Percentiles rank a stretch among this genome's conserved stretches.
Evolutionary conservation across 2,888 invertebrate species (phyloP).

Genomic region (Spilosoma lubricipeda): DNA sequence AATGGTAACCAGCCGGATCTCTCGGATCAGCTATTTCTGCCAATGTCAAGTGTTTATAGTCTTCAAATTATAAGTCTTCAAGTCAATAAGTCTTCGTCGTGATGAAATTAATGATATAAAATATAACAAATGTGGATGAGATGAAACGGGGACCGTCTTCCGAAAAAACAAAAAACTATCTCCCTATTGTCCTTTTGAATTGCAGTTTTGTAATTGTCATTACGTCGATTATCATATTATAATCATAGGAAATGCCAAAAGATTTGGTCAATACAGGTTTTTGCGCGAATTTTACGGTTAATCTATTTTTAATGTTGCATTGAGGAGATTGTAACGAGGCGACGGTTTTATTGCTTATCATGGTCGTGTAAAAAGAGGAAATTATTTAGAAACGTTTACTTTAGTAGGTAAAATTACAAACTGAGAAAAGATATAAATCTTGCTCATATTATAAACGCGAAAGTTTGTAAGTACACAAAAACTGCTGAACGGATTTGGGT

Average conservation of each 20-base stretch:
- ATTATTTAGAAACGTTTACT: neutral
- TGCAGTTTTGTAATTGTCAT: neutral
- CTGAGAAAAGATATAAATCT: neutral
- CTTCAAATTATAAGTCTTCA: too few relatives aligned
- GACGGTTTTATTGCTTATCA: constrained; percentile 11
- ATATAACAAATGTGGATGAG: too few relatives aligned
- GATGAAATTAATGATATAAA: too few relatives aligned
- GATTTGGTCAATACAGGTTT: constrained; percentile 22
- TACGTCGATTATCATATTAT: constrained; percentile 15
- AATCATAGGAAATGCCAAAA: constrained; percentile 26
- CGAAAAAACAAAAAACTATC: too few relatives aligned
- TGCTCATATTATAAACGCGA: too few relatives aligned
- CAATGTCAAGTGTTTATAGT: too few relatives aligned
- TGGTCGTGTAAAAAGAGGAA: neutral
- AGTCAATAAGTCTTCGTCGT: too few relatives aligned
- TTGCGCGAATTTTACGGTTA: constrained; percentile 29
- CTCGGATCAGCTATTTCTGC: too few relatives aligned
- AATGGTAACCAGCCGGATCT: too few relatives aligned
- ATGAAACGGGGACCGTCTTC: too few relatives aligned
- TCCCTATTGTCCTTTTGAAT: constrained; percentile 8
- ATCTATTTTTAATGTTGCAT: constrained; percentile 46
- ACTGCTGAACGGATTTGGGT: too few relatives aligned
- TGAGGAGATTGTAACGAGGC: constrained; percentile 37
- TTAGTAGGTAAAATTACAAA: neutral
- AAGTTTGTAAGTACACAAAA: too few relatives aligned